Evolutionary conservation across 1,140 invertebrate species (phyloP), one percentile per base, ranked within the genome.

Genomic region (Atopsyche davidsoni): DNA sequence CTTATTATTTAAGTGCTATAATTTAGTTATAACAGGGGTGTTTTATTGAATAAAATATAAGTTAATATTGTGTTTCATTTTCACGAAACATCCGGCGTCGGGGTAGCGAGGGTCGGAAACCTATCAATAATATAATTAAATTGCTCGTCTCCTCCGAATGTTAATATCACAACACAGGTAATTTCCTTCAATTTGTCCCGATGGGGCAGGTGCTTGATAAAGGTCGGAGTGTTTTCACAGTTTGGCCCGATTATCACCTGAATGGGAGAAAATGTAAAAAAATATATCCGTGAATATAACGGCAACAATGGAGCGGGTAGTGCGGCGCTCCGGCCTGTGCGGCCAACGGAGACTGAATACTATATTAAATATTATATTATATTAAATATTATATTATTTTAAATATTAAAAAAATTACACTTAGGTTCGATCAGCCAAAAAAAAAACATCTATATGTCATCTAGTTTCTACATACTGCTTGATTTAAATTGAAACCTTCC

Each of bases 81-180:
- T 38, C 55, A 57, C 51, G 51, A 51, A 46, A 53, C 51, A 58
- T 58, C 55, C 55, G 55, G 55, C 41, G 16, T 17, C 22, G 17
- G 19, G 14, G 22, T 17, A n/a, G 11, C n/a, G 36, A 35, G 49
- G 51, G 46, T 50, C 46, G 55, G 51, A 53, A 49, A 57, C 47
- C 51, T 58, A 58, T 58, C 51, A 58, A 58, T 58, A 58, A 58
- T 58, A 58, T 53, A 58, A 53, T 58, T 47, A 58, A 53, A 53
- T 53, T 51, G 22, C 34, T 38, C 49, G 41, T 42, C 31, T 34
- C 13, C 25, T 36, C 1, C 43, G 44, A 52, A 48, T 56, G 45
- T 46, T 56, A 56, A 56, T 56, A 56, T 56, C 32, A 57, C 40
- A 53, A 52, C 43, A 34, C 34, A 46, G 45, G 48, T 50, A 56